Evolutionary conservation across 2,888 invertebrate species (phyloP).

Genomic region (Erpobdella octoculata): DNA sequence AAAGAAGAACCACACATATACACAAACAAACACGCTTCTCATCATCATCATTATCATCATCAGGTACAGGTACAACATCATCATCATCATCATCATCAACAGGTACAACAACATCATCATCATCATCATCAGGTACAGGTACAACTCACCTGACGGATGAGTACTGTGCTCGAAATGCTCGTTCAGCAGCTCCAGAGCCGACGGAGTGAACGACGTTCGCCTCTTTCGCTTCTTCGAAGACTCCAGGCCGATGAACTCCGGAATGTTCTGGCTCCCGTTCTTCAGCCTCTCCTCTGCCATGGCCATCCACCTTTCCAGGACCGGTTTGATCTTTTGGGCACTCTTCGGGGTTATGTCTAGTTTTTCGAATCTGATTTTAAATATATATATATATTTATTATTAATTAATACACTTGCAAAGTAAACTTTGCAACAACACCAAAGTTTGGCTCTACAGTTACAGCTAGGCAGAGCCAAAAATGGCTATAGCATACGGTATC

Average conservation of each 20-base stretch:
- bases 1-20: no score
- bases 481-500: no score
- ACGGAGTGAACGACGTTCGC: slow-evolving; percentile 91
- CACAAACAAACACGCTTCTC: not conserved
- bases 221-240: slow-evolving; percentile 92
- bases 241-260: slow-evolving; percentile 83
- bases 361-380: slow-evolving; percentile 76
- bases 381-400: no score
- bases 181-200: slow-evolving; percentile 85
- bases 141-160: slow-evolving; percentile 78
- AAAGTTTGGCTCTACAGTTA: no score
- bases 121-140: not conserved
- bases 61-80: not conserved
- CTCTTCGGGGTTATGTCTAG: slow-evolving; percentile 98
- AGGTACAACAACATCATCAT: not conserved
- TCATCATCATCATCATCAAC: not conserved
- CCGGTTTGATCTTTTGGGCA: slow-evolving; percentile 97
- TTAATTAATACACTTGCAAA: no score
- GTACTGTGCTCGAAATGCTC: slow-evolving; percentile 92
- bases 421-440: no score
- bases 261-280: slow-evolving; percentile 73
- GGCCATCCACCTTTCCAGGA: slow-evolving; percentile 95
- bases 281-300: slow-evolving; percentile 89
- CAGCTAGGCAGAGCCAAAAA: no score
- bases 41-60: not conserved